Evolutionary conservation across 1,140 invertebrate genomes (phyloP).

Genomic region (Polypedilum vanderplanki): DNA sequence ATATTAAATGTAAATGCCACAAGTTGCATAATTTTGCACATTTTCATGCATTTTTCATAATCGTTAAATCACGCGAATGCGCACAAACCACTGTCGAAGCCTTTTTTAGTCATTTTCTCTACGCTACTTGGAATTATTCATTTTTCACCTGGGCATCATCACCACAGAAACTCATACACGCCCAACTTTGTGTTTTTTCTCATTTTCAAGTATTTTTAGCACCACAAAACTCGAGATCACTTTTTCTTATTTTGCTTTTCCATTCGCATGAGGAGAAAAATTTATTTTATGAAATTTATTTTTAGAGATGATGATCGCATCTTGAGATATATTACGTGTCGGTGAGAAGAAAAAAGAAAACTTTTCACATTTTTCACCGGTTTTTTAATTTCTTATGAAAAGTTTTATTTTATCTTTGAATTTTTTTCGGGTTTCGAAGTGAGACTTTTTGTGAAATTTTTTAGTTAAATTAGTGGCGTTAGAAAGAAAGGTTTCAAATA

Average conservation of each 20-base stretch:
- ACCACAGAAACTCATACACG: background rate
- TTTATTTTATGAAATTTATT: background rate
- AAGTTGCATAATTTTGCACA: background rate
- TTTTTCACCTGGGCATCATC: slow-evolving; percentile 16
- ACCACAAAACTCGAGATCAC: background rate
- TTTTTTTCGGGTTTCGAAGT: too few relatives aligned
- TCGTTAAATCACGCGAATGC: too few relatives aligned
- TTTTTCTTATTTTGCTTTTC: background rate
- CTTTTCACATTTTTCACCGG: too few relatives aligned
- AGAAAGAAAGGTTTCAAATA: too few relatives aligned
- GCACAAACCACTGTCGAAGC: background rate
- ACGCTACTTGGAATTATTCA: background rate
- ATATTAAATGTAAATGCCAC: background rate
- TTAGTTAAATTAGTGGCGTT: too few relatives aligned
- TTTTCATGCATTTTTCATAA: background rate
- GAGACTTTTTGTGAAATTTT: too few relatives aligned
- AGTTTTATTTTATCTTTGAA: too few relatives aligned
- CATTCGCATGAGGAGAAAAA: background rate
- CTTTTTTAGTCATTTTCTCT: slow-evolving; percentile 1
- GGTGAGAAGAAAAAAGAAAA: too few relatives aligned
- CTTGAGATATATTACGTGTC: background rate
- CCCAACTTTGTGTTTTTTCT: background rate
- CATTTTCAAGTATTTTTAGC: background rate
- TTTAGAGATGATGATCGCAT: slow-evolving; percentile 2
- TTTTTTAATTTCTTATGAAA: too few relatives aligned